phyloP scores from a whole-genome alignment of 2,888 invertebrate genomes.

The Escarpia spicata region DNA sequence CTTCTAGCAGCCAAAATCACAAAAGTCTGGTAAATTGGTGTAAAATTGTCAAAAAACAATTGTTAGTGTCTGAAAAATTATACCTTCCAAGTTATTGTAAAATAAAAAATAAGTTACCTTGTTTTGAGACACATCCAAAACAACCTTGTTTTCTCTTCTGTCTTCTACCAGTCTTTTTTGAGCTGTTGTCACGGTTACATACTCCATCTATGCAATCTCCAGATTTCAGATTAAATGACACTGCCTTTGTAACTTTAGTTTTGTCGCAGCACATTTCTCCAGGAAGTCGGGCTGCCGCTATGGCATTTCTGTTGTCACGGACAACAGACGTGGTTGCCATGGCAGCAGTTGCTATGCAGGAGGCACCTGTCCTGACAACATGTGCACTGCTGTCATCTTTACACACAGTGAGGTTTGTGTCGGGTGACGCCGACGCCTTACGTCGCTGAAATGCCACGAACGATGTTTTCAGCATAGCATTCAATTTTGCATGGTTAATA shows the following conservation, averaged over 20 bases:
- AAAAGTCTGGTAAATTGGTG: neutral
- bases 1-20: neutral
- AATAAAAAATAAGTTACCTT: neutral
- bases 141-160: conserved; percentile 3
- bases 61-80: neutral
- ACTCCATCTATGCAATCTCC: neutral
- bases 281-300: neutral
- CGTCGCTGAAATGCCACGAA: neutral
- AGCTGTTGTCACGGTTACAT: neutral
- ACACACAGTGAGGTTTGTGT: neutral
- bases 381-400: neutral
- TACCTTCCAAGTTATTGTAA: neutral
- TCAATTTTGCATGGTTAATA: neutral
- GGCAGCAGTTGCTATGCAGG: neutral
- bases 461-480: conserved; percentile 4
- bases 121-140: neutral
- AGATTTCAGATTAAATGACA: neutral
- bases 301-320: neutral
- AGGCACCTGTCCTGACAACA: neutral
- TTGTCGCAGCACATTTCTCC: neutral
- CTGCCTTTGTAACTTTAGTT: conserved; percentile 10
- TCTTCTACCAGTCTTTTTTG: neutral
- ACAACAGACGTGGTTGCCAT: neutral
- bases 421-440: neutral
- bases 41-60: neutral